A percentile compares a stretch with the other conserved stretches of the same genome.
Conservation (phyloP, 2,888 invertebrate genomes). For the Coelinius sp. region DNA sequence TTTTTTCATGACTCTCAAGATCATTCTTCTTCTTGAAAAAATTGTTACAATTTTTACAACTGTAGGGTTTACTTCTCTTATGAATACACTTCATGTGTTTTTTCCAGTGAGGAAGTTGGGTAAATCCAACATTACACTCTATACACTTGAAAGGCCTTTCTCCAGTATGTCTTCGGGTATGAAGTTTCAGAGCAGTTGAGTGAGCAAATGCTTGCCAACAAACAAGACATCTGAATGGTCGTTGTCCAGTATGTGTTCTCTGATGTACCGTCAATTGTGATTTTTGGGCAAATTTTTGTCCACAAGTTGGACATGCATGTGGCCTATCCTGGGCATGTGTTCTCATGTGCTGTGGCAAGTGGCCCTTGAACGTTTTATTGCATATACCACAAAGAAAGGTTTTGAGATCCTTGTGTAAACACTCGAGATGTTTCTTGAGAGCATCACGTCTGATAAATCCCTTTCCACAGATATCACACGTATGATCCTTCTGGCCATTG, state of each 20-base stretch:
- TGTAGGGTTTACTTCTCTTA: conserved; percentile 83
- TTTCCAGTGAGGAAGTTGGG: conserved; percentile 88
- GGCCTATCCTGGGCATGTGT: conserved; percentile 84
- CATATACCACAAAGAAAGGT: conserved; percentile 86
- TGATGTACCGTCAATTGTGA: conserved; percentile 88
- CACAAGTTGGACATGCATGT: conserved; percentile 84
- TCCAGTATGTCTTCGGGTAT: conserved; percentile 87
- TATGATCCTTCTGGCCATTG: conserved; percentile 81
- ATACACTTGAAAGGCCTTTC: conserved; percentile 86
- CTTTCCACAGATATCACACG: conserved; percentile 86
- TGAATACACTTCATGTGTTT: conserved; percentile 91
- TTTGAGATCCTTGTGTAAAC: conserved; percentile 81
- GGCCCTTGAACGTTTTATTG: conserved; percentile 85
- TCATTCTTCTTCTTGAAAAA: conserved; percentile 85
- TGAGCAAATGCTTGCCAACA: conserved; percentile 86
- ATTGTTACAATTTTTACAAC: conserved; percentile 80
- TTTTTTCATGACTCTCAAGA: conserved; percentile 77
- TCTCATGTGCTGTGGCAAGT: conserved; percentile 86
- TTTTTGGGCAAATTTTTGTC: conserved; percentile 85
- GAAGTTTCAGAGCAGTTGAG: conserved; percentile 87
- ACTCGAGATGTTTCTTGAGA: conserved; percentile 82
- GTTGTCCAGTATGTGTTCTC: conserved; percentile 86
- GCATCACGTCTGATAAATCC: conserved; percentile 83
- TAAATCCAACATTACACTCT: conserved; percentile 78
- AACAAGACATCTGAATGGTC: conserved; percentile 87